A percentile compares a stretch with the other conserved stretches of the same genome.
These are phyloP conservation scores for Hoplodrina ambigua DNA, from an alignment of 2,888 invertebrate species.

Conservation along the genomic window DNA sequence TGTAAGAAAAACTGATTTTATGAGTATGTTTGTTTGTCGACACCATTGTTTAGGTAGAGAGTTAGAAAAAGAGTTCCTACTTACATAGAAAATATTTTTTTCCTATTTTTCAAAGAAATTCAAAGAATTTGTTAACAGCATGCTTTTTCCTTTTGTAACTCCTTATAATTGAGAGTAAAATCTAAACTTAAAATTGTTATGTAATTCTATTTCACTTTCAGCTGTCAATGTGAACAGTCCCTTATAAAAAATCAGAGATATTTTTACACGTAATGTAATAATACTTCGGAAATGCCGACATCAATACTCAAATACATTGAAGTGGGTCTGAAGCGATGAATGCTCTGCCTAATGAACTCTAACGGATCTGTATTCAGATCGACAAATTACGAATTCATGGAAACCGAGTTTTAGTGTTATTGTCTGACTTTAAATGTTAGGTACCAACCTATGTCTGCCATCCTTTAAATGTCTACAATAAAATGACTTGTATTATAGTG, in stretches of 20 bases:
- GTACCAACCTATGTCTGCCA: constrained; percentile 14
- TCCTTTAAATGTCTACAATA: background rate
- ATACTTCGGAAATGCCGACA: constrained; percentile 62
- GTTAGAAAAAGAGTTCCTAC: too few species aligned
- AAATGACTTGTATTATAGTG: background rate
- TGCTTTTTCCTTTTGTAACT: too few species aligned
- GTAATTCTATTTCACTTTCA: background rate
- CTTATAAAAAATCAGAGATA: constrained; percentile 39
- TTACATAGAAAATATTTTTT: too few species aligned
- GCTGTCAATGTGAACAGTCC: background rate
- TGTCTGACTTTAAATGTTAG: constrained; percentile 18
- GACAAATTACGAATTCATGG: constrained; percentile 56
- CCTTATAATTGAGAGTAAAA: too few species aligned
- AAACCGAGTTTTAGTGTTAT: constrained; percentile 41
- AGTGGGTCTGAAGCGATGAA: constrained; percentile 60
- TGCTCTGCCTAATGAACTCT: constrained; percentile 57
- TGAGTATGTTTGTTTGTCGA: background rate
- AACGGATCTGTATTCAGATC: constrained; percentile 55
- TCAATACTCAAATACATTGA: constrained; percentile 62
- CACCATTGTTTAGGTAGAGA: too few species aligned
- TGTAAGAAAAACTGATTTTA: background rate
- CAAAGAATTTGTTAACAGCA: too few species aligned
- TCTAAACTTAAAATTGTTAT: too few species aligned
- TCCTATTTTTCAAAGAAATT: too few species aligned
- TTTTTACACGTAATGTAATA: constrained; percentile 47